Evolutionary conservation across 2,888 invertebrate genomes (phyloP).

Genomic region (Julus scanicus): DNA sequence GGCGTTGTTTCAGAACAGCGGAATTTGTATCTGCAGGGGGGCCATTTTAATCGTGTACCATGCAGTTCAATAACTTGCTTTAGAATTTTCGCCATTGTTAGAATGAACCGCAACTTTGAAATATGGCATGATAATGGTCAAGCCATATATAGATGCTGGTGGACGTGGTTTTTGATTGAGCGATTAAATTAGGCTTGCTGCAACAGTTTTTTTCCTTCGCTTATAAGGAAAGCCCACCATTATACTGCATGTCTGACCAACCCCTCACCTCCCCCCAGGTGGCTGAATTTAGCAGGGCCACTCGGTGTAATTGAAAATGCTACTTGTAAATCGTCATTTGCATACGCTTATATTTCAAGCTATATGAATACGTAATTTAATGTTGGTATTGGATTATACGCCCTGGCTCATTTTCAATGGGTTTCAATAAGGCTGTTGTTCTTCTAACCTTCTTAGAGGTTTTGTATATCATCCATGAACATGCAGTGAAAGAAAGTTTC

Average conservation of each 20-base stretch:
- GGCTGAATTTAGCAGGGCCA: neutral
- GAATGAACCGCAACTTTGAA: slow-evolving; percentile 30
- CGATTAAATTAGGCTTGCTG: slow-evolving; percentile 30
- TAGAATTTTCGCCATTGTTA: slow-evolving; percentile 20
- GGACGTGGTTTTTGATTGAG: slow-evolving; percentile 38
- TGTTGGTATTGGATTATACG: neutral
- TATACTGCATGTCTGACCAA: neutral
- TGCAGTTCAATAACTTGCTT: slow-evolving; percentile 29
- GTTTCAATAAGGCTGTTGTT: neutral
- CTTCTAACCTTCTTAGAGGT: neutral
- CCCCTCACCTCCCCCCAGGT: neutral
- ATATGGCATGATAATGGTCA: slow-evolving; percentile 30
- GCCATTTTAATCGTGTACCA: slow-evolving; percentile 13
- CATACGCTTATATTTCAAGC: slow-evolving; percentile 19
- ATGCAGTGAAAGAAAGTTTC: too few species aligned
- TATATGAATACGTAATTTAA: neutral
- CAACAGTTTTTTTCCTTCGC: neutral
- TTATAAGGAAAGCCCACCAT: neutral
- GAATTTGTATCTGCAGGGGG: neutral
- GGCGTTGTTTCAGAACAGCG: slow-evolving; percentile 14
- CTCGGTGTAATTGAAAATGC: slow-evolving; percentile 26
- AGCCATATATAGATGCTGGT: neutral
- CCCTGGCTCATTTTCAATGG: neutral
- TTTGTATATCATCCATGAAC: neutral
- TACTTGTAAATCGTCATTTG: slow-evolving; percentile 23